A percentile compares a stretch with the other conserved stretches of the same genome.
Conservation (phyloP, 2,888 invertebrate species). For the Eutolmus rufibarbis region DNA sequence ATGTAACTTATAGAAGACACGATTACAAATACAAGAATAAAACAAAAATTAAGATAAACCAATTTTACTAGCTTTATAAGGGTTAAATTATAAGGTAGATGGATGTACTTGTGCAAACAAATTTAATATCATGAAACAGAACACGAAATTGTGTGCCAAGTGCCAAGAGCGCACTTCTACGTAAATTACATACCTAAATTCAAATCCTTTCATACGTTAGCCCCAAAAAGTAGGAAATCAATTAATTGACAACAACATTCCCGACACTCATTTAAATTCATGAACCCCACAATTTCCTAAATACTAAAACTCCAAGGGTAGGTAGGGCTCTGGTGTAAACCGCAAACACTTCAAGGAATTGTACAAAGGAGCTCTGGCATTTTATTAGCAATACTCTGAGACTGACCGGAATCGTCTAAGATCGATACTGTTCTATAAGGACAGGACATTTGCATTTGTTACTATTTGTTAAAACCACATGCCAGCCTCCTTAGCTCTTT, state of each 20-base stretch:
- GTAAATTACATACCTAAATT: background rate
- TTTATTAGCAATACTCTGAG: background rate
- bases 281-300: background rate
- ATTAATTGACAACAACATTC: background rate
- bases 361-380: background rate
- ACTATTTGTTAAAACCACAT: background rate
- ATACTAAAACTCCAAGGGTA: background rate
- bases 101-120: too few relatives aligned
- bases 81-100: too few relatives aligned
- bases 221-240: background rate
- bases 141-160: background rate
- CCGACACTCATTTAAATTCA: background rate
- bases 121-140: too few relatives aligned
- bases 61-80: too few relatives aligned
- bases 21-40: too few relatives aligned
- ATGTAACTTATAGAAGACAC: too few relatives aligned
- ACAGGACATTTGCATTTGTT: slow-evolving; percentile 8
- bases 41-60: too few relatives aligned
- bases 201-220: background rate
- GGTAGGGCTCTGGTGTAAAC: background rate
- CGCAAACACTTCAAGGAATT: background rate
- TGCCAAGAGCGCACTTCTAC: background rate
- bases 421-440: slow-evolving; percentile 11
- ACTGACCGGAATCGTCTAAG: background rate
- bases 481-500: background rate